phyloP scores from a whole-genome alignment of 2,888 invertebrate species.

The Congeria kusceri region DNA sequence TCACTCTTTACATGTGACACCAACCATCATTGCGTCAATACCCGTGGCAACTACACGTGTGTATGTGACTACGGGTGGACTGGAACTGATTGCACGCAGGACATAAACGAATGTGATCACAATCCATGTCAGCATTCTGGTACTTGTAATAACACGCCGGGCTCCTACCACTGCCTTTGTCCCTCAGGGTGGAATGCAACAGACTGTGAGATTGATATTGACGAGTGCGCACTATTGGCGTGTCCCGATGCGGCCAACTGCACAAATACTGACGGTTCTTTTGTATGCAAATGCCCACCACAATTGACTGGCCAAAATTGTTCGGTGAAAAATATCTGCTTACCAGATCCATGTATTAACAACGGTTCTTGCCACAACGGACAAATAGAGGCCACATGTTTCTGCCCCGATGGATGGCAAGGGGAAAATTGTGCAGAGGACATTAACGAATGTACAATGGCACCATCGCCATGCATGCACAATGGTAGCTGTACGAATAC shows the following conservation, averaged over 20 bases:
- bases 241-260: not conserved
- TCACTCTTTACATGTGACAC: not conserved
- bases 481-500: slow-evolving; percentile 4
- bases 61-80: not conserved
- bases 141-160: not conserved
- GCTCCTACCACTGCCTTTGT: not conserved
- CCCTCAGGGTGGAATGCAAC: not conserved
- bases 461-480: not conserved
- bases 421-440: not conserved
- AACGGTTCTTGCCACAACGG: no score
- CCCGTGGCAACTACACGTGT: not conserved
- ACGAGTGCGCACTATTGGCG: not conserved
- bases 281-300: no score
- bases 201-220: not conserved
- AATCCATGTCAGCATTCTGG: not conserved
- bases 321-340: no score
- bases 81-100: not conserved
- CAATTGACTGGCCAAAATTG: no score
- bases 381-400: no score
- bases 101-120: no score
- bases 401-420: not conserved
- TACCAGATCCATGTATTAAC: no score
- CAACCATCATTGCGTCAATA: not conserved
- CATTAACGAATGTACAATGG: not conserved
- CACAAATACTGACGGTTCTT: no score